Conservation (phyloP, 2,888 invertebrate genomes). For the Spodoptera exigua region DNA sequence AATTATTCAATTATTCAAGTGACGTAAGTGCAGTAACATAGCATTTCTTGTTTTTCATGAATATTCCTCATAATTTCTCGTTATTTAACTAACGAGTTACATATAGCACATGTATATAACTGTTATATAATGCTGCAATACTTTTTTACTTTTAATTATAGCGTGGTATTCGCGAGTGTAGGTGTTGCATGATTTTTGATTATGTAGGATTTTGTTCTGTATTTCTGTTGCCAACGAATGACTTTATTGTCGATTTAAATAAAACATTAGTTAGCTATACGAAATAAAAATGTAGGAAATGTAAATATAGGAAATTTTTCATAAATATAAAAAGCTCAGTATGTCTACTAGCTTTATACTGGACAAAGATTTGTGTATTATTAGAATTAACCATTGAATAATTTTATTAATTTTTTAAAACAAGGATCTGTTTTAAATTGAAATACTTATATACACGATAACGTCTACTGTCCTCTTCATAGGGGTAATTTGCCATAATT, state of each 20-base stretch:
- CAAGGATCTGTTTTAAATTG: too few species aligned
- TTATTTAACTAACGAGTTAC: constrained; percentile 58
- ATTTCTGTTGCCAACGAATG: neutral
- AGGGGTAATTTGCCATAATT: neutral
- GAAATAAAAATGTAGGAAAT: too few species aligned
- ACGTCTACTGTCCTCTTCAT: too few species aligned
- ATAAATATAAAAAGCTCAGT: too few species aligned
- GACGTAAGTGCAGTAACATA: constrained; percentile 22
- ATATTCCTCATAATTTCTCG: constrained; percentile 51
- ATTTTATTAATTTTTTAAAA: too few species aligned
- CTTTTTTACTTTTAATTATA: constrained; percentile 47
- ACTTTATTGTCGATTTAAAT: neutral
- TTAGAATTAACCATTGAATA: too few species aligned
- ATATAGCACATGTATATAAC: constrained; percentile 45
- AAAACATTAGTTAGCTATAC: too few species aligned
- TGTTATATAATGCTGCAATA: constrained; percentile 46
- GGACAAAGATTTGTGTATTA: too few species aligned
- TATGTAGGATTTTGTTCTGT: constrained; percentile 17
- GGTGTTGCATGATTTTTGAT: constrained; percentile 1
- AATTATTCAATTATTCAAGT: neutral
- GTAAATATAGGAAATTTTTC: too few species aligned
- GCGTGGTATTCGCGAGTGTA: constrained; percentile 29
- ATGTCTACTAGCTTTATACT: too few species aligned
- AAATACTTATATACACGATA: too few species aligned
- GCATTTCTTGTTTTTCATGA: constrained; percentile 53